These are phyloP conservation scores for Acleris holmiana DNA, from an alignment of 2,888 invertebrate species.

Conservation along the genomic window DNA sequence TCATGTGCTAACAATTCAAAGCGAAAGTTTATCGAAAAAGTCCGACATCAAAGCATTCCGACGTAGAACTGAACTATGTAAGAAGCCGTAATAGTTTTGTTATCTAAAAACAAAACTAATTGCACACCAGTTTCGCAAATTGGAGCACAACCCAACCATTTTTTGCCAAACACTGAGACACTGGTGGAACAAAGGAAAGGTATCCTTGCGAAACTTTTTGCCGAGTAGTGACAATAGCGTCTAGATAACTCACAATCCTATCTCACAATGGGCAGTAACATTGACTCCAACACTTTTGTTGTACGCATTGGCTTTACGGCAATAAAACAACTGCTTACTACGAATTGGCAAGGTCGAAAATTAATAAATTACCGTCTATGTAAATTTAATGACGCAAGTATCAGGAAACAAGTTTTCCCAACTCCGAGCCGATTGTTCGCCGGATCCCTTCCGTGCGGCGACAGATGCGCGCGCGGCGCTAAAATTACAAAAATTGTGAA, in stretches of 20 bases:
- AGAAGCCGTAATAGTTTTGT: constrained; percentile 56
- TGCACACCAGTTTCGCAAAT: constrained; percentile 67
- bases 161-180: constrained; percentile 63
- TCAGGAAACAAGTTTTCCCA: constrained; percentile 19
- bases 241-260: constrained; percentile 57
- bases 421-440: constrained; percentile 26
- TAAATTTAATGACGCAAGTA: constrained; percentile 32
- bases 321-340: constrained; percentile 35
- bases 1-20: constrained; percentile 58
- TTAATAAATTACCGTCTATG: constrained; percentile 7
- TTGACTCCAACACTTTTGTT: constrained; percentile 31
- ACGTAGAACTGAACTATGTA: constrained; percentile 49
- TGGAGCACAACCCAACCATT: constrained; percentile 62
- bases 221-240: constrained; percentile 63
- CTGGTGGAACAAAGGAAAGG: constrained; percentile 58
- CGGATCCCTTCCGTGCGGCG: constrained; percentile 74
- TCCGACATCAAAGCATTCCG: constrained; percentile 64
- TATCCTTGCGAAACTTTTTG: constrained; percentile 74
- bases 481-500: constrained; percentile 81
- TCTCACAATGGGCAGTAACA: constrained; percentile 55
- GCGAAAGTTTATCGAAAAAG: constrained; percentile 66
- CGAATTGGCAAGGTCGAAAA: constrained; percentile 18
- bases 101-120: constrained; percentile 65
- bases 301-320: constrained; percentile 20
- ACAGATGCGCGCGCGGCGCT: constrained; percentile 73